Base-by-base conservation (phyloP, 2,888 invertebrate genomes). In the Phyllotreta cruciferae region DNA sequence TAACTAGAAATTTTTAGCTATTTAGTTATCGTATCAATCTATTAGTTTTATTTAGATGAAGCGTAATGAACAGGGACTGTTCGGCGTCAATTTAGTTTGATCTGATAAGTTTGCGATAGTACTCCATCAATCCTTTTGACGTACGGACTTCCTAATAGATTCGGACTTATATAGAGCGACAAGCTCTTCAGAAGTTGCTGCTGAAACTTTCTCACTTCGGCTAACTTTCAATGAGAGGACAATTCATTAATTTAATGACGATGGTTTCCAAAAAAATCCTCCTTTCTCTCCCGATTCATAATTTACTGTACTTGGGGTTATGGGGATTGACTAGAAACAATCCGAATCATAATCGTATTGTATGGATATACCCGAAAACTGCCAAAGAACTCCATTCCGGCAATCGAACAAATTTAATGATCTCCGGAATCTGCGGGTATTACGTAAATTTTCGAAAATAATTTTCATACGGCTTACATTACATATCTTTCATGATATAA, bases 81-180 rank as follows among this genome's bases (percentile, higher is more conserved):
- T 64, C 44, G 36, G 35, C 49, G n/a, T 35, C 49, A 56, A 47
- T 64, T 24, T 64, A 44, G 53, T 60, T 47, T 60, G 60, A 64
- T 64, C 52, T 56, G 64, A 61, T 64, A 60, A 64, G 52, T 64
- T 64, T 36, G 50, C 10, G 38, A 62, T 56, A 52, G 42, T 52
- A 52, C 52, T 62, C 45, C 60, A 64, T 64, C 64, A 64, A 61
- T 64, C 74, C 73, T 72, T 74, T 71, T 74, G 74, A 75, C 74
- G 72, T 74, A 73, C 73, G 69, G 71, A 65, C 66, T 69, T 66
- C 65, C 64, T 73, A 72, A 75, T 75, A 73, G 73, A 75, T 74
- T 73, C 71, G 67, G 73, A 73, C 72, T 72, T 63, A 65, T 67
- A 69, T 70, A 56, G 66, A 67, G 66, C 67, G 70, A 70, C 71